phyloP scores from a whole-genome alignment of 2,888 invertebrate genomes.

The Acanthosepion esculentum region DNA sequence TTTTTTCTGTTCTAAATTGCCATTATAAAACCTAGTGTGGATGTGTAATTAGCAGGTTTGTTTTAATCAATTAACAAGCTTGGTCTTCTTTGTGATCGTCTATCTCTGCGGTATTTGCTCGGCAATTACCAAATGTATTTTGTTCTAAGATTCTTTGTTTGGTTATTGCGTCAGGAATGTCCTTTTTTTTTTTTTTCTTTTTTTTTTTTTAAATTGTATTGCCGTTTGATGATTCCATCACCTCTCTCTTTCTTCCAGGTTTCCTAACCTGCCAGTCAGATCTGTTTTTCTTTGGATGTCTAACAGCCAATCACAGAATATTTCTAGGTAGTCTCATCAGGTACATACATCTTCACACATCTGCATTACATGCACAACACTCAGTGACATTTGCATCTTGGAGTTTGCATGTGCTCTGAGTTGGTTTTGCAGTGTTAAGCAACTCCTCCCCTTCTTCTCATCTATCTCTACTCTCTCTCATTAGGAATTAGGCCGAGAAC shows the following conservation, averaged over 20 bases:
- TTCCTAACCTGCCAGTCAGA: background rate
- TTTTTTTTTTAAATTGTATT: background rate
- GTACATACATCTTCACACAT: constrained; percentile 21
- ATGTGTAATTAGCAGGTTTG: too few species aligned
- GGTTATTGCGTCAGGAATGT: too few species aligned
- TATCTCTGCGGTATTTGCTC: too few species aligned
- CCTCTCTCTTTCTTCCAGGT: background rate
- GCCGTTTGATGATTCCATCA: background rate
- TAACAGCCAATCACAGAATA: background rate
- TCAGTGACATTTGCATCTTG: background rate
- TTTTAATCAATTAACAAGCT: too few species aligned
- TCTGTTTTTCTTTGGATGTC: constrained; percentile 18
- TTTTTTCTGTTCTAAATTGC: too few species aligned
- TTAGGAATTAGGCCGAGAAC: background rate
- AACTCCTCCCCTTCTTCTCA: background rate
- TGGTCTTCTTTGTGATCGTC: too few species aligned
- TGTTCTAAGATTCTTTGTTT: too few species aligned
- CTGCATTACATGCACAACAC: background rate
- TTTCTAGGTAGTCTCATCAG: constrained; percentile 4
- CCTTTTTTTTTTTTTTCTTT: too few species aligned
- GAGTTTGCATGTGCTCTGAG: background rate
- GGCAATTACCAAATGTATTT: too few species aligned
- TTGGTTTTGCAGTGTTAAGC: background rate
- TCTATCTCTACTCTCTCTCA: background rate
- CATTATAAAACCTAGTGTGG: too few species aligned